Base-by-base conservation (phyloP, 2,888 invertebrate genomes). In the Apoda limacodes region DNA sequence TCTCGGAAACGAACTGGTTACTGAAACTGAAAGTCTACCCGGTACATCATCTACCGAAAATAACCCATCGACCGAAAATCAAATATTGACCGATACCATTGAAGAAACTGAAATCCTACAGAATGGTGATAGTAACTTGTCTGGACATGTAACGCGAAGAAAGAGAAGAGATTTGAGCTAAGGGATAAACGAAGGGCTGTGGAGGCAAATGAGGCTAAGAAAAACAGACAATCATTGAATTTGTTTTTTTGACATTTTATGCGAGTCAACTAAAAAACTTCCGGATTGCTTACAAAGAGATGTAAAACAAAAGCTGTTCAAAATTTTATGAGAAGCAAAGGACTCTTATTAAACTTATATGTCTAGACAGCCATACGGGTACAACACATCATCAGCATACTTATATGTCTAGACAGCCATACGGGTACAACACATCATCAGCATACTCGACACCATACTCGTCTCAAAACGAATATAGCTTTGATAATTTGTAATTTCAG, bases 241-340 rank as follows among this genome's bases (percentile, higher is more conserved):
- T 42, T 41, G 13, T 43, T 44, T 46, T n/a, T 46, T 43, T 41
- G 42, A 45, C 34, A 48, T 43, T 42, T 45, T 48, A 44, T 41
- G 43, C 39, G 44, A 44, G 35, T 38, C 42, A 37, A 32, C 36
- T 32, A 36, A 36, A 34, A 38, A 34, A 30, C 32, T 42, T 34
- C 39, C 42, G 25, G 39, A 39, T 39, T 39, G 37, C 30, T 28
- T 39, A 32, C 36, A 41, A 41, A 41, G 41, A 34, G 38, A 38
- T n/a, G n/a, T n/a, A n/a, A n/a, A n/a, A n/a, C n/a, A n/a, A n/a
- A n/a, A n/a, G n/a, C n/a, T n/a, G n/a, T n/a, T n/a, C n/a, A n/a
- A n/a, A n/a, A n/a, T n/a, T n/a, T n/a, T n/a, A n/a, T n/a, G n/a
- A 30, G 38, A 43, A 40, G 39, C 43, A 34, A 39, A 40, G 38